Evolutionary conservation across 2,888 invertebrate species (phyloP), one percentile per base, ranked within the genome.

Genomic region (Lasioglossum calceatum): DNA sequence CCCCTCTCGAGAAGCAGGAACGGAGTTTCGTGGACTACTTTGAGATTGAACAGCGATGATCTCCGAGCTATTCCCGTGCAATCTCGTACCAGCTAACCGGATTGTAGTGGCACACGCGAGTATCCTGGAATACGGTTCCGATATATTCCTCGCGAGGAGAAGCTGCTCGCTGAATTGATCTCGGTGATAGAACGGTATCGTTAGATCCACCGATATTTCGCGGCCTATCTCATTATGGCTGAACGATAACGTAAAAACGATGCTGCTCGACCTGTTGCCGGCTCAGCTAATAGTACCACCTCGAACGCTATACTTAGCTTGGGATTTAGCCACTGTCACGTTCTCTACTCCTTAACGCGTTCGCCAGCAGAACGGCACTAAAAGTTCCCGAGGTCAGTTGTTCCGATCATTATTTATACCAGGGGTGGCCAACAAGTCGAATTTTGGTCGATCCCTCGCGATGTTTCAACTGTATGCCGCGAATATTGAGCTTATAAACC

Each of bases 1-100:
- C 44, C 4, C 14, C n/a, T 7, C 71, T 75, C 58, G 23, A 58
- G 75, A n/a, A 42, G 14, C 44, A 44, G 32, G 23, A 32, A 8
- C 64, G 32, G 82, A 88, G 85, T 88, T 85, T 85, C 82, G 84
- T 79, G 86, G 83, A 84, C 89, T 86, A 87, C 86, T 86, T 89
- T 81, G 87, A 90, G 85, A 87, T 91, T 86, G 87, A 89, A 88
- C 82, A 87, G 85, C 88, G 92, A 94, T 93, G 92, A 94, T 93
- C 92, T 93, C 91, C 92, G 88, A 88, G 91, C 91, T 92, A 94
- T 94, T 94, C 92, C 93, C 93, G 92, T 88, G 91, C 93, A 94
- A 94, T 94, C 92, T 94, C 92, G 89, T 81, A 83, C 87, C 89
- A 82, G 89, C 92, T 93, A 94, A 94, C 93, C 91, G 92, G 92